Base-by-base conservation (phyloP, 64 coral and sea anemone species). In the Montipora cactus region DNA sequence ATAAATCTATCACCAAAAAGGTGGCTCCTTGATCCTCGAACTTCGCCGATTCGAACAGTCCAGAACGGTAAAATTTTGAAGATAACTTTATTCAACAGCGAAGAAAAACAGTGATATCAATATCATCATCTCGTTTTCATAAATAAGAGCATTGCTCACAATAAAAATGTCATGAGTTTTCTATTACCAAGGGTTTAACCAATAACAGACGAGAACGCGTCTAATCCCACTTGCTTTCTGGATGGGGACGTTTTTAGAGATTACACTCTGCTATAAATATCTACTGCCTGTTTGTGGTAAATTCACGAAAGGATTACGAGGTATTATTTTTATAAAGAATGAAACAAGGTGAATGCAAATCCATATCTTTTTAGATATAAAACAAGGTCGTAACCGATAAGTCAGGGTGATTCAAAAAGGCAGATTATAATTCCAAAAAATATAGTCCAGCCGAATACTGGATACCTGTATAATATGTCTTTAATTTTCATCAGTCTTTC, bases 101-200 rank as follows among this genome's bases (percentile, higher is more conserved):
- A 67, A 61, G 58, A 81, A 51, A 61, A 59, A 81, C 79, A 81
- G 61, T 20, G 79, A 25, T 12, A 84, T 47, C 37, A 16, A 22
- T 47, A 86, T 86, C 71, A 86, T 19, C 82, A 86, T 86, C 20
- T 71, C 45, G 71, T 86, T 71, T 86, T 10, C 75, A 78, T 16
- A 7, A 48, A 19, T 64, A 7, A 14, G 4, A 11, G 61, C 61
- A 64, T 12, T 64, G 61, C 61, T 14, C 13, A 12, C 61, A 4
- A 23, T 71, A 5, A 71, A 71, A 20, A 71, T 23, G 5, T 71
- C 5, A 18, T 20, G 8, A 14, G 18, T 18, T 68, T 68, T n/a
- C 10, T 5, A 18, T 68, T 68, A 18, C 64, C 37, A 68, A 68
- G 64, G 16, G 11, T 11, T 57, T 57, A 11, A 11, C 53, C 61